These are phyloP conservation scores for Volucella inanis DNA, from an alignment of 2,888 invertebrate species.

Conservation along the genomic window DNA sequence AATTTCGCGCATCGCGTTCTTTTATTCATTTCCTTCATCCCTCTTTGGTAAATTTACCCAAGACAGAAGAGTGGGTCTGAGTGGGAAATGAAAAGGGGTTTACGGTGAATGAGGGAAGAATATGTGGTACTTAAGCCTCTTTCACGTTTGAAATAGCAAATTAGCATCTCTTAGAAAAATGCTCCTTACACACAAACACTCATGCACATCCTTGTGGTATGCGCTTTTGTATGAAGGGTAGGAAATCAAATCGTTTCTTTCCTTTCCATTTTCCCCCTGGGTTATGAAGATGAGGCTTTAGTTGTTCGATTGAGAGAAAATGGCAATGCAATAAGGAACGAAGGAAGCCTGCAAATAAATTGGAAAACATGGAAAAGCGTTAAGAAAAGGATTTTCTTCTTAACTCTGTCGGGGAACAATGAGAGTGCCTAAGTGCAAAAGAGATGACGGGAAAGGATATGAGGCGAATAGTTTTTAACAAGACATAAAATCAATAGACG, in stretches of 20 bases:
- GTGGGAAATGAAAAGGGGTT: not conserved
- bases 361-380: not conserved
- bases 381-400: conserved; percentile 5
- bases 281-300: not conserved
- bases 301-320: conserved; percentile 17
- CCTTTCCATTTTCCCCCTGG: not conserved
- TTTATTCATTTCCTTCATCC: conserved; percentile 24
- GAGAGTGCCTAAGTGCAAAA: not conserved
- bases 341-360: conserved; percentile 9
- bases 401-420: not conserved
- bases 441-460: not conserved
- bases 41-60: conserved; percentile 8
- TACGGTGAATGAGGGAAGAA: not conserved
- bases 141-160: conserved; percentile 12
- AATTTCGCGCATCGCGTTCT: conserved; percentile 14
- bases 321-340: not conserved
- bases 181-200: not conserved
- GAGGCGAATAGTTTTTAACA: conserved; percentile 24
- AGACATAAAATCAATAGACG: conserved; percentile 41
- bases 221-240: not conserved
- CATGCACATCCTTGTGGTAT: not conserved
- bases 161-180: conserved; percentile 21
- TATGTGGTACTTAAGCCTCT: not conserved
- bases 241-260: not conserved
- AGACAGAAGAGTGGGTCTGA: not conserved